Evolutionary conservation across 2,797 vertebrate genomes (phyloP).

Genomic region (Eptatretus atami): DNA sequence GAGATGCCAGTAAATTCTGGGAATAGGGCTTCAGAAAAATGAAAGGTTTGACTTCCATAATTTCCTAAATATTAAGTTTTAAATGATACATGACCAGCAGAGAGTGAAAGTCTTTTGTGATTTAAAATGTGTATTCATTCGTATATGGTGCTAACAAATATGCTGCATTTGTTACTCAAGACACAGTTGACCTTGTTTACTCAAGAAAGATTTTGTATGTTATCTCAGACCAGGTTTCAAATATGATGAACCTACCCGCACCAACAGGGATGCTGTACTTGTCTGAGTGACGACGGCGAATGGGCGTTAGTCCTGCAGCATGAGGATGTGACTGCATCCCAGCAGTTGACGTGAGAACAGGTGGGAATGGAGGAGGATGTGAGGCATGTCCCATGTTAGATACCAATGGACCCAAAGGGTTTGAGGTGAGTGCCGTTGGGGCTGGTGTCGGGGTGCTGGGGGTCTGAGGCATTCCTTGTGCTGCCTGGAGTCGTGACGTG

Average conservation of each 20-base stretch:
- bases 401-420: not conserved
- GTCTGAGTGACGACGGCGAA: conserved; percentile 72
- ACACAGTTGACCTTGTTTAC: too few species aligned
- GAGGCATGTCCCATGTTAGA: conserved; percentile 4
- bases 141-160: too few species aligned
- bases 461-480: not conserved
- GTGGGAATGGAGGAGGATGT: conserved; percentile 1
- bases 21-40: too few species aligned
- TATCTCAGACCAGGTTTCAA: too few species aligned
- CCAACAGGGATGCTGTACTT: conserved; percentile 96
- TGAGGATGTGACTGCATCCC: not conserved
- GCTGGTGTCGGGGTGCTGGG: conserved; percentile 2
- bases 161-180: too few species aligned
- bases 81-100: too few species aligned
- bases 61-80: too few species aligned
- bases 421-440: conserved; percentile 1
- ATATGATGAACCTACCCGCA: conserved; percentile 29
- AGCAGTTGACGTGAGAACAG: not conserved
- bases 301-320: conserved; percentile 17
- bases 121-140: too few species aligned
- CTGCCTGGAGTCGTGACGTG: not conserved
- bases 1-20: too few species aligned
- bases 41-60: too few species aligned
- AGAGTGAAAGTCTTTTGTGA: too few species aligned
- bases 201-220: too few species aligned